Percentiles rank a stretch among this genome's conserved stretches.
Evolutionary conservation across 1,140 invertebrate species (phyloP).

Genomic region (Ylistrum balloti): DNA sequence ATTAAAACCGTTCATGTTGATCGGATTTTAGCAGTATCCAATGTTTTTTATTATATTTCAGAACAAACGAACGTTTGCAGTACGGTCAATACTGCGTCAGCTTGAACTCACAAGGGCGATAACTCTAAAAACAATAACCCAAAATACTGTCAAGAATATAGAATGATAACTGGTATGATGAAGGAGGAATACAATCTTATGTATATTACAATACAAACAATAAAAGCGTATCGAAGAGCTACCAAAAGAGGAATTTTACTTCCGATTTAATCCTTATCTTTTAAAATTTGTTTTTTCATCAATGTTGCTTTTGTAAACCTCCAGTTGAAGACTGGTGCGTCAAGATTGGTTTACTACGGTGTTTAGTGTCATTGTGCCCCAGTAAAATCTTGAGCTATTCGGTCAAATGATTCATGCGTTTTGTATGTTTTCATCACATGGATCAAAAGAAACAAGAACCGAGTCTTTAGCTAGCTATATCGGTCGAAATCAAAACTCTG

Average conservation of each 20-base stretch:
- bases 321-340: too few species aligned
- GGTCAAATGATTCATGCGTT: not conserved
- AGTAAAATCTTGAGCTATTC: not conserved
- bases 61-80: not conserved
- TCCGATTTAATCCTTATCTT: not conserved
- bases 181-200: too few species aligned
- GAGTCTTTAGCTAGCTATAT: not conserved
- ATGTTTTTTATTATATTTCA: slow-evolving; percentile 14
- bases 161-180: too few species aligned
- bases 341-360: not conserved
- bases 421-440: not conserved
- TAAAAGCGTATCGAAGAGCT: too few species aligned
- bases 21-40: not conserved
- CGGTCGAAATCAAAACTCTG: slow-evolving; percentile 5
- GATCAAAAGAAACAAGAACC: not conserved
- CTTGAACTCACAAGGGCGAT: not conserved
- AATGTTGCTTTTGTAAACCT: not conserved
- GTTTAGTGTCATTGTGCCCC: not conserved
- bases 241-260: not conserved
- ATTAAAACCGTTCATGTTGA: slow-evolving; percentile 9
- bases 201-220: too few species aligned
- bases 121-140: not conserved
- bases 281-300: not conserved
- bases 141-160: not conserved
- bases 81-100: not conserved